A percentile compares a stretch with the other conserved stretches of the same genome.
Conservation (phyloP, 2,888 invertebrate species). For the Micropterix aruncella region DNA sequence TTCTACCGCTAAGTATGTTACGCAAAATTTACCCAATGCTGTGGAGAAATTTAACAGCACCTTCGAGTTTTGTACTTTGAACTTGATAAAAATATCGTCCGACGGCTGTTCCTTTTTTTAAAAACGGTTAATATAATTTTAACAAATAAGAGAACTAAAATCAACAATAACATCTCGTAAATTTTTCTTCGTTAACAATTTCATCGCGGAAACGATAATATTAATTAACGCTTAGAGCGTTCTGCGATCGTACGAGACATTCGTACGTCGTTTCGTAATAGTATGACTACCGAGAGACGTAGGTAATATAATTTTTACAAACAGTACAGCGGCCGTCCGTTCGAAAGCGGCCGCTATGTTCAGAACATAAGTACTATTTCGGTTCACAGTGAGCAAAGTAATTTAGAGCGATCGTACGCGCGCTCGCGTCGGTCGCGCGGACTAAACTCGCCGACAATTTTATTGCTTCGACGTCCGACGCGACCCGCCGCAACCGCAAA, state of each 20-base stretch:
- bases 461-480: slow-evolving; percentile 5
- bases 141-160: slow-evolving; percentile 14
- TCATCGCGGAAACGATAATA: slow-evolving; percentile 11
- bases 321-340: slow-evolving; percentile 12
- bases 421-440: slow-evolving; percentile 6
- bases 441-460: slow-evolving; percentile 9
- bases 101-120: slow-evolving; percentile 9
- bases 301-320: slow-evolving; percentile 9
- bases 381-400: slow-evolving; percentile 5
- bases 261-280: slow-evolving; percentile 12
- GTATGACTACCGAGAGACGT: slow-evolving; percentile 10
- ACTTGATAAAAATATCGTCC: slow-evolving; percentile 12
- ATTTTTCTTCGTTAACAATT: slow-evolving; percentile 10
- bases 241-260: slow-evolving; percentile 11
- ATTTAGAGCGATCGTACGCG: slow-evolving; percentile 5
- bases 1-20: slow-evolving; percentile 11
- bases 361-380: slow-evolving; percentile 13
- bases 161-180: slow-evolving; percentile 12
- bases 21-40: slow-evolving; percentile 13
- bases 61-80: slow-evolving; percentile 14
- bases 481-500: neutral
- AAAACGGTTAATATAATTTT: slow-evolving; percentile 12
- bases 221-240: slow-evolving; percentile 11
- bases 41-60: slow-evolving; percentile 12
- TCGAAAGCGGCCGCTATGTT: slow-evolving; percentile 12